Evolutionary conservation across 2,888 invertebrate species (phyloP), one percentile per base, ranked within the genome.

Genomic region (Zonitis immaculata): DNA sequence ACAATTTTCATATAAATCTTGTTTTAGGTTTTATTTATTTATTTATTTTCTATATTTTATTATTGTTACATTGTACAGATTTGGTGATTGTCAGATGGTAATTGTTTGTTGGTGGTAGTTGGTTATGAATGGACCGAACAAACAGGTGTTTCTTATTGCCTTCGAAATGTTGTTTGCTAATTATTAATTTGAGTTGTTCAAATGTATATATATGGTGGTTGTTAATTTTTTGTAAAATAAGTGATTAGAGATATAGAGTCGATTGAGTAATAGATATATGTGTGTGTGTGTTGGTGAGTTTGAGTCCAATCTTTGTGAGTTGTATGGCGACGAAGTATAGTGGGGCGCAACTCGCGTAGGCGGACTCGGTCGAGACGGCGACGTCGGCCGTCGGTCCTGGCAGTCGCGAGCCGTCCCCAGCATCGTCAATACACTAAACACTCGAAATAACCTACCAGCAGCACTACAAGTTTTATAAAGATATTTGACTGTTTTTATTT

Each of bases 371-470:
- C 68, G 69, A 64, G 69, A 66, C 68, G 66, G 62, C 65, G 66
- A 66, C 69, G 78, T 73, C 77, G 73, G 74, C 64, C 73, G 78
- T 65, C 54, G 44, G 49, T 54, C 54, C 57, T 70, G 78, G 73
- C 77, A 74, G 75, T 65, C 73, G 78, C 76, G 77, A 79, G 77
- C 73, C 73, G 72, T 70, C 71, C 67, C 66, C 65, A 69, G 62
- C 60, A 63, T 59, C 61, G 64, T 57, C 54, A 59, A 56, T 65
- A 68, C 60, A 57, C 49, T 52, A 49, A 52, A 54, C 42, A n/a
- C n/a, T n/a, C n/a, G n/a, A n/a, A n/a, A n/a, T n/a, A n/a, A n/a
- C n/a, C n/a, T n/a, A n/a, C n/a, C 39, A 39, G 18, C 39, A 20
- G n/a, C n/a, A 18, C 11, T 18, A 22, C 22, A 22, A 22, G 39